Base-by-base conservation (phyloP, 2,888 invertebrate genomes). In the Euphydryas editha region DNA sequence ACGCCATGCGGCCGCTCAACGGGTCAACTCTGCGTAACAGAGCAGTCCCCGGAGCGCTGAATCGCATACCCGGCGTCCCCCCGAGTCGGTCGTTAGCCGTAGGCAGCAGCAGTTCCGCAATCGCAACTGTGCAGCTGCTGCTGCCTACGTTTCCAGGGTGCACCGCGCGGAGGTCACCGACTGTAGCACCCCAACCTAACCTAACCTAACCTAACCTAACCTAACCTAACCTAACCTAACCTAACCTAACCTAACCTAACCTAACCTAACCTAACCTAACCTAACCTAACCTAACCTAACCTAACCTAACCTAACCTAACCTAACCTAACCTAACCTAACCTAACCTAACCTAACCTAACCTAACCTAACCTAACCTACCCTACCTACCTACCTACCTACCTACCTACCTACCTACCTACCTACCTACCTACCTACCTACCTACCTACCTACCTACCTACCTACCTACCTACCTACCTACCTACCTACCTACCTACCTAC, bases 351-450 rank as follows among this genome's bases (percentile, higher is more conserved):
- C 39, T 39, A 11, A 39, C 39, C 39, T 39, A 11, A 39, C 39
- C 39, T 39, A 11, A 39, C 39, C 39, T 11, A n/a, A n/a, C n/a
- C n/a, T n/a, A n/a, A n/a, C n/a, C n/a, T n/a, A n/a, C n/a, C n/a
- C n/a, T n/a, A n/a, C 0, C 39, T 4, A 39, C 39, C 39, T 39
- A 11, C 5, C 39, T 13, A 39, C 10, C 8, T 0, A 39, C 39
- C 39, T 39, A 11, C 11, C 39, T 15, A 37, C 8, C 8, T 37
- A 8, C 8, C 10, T 11, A 37, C 10, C 10, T 39, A 39, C 39
- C 39, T 39, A 39, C 39, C 39, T 39, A 39, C 39, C 39, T 39
- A 39, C 39, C 39, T 39, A 39, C 39, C 39, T 39, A 39, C 39
- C 39, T 39, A 39, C 39, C 39, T 39, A 39, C 39, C 39, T 39